Conservation (phyloP, 2,888 invertebrate species). For the Latheticus oryzae region DNA sequence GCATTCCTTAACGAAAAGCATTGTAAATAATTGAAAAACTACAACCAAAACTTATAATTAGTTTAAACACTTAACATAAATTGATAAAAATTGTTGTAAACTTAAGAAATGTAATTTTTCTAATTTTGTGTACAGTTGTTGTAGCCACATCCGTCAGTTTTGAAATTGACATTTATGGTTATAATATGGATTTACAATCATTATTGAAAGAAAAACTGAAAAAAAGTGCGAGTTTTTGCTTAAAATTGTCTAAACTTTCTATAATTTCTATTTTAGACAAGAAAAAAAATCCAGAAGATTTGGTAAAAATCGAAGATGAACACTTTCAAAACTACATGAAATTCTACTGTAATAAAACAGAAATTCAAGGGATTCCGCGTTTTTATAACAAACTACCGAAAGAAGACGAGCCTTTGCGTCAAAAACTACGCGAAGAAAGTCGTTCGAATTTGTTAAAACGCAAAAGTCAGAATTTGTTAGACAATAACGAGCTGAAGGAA, state of each 20-base stretch:
- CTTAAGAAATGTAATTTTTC: not conserved
- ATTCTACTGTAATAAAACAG: constrained; percentile 55
- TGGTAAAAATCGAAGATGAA: constrained; percentile 56
- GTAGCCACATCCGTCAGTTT: not conserved
- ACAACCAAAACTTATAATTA: not conserved
- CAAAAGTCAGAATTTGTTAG: constrained; percentile 84
- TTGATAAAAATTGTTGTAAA: too few species aligned
- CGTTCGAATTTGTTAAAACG: constrained; percentile 88
- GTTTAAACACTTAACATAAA: too few species aligned
- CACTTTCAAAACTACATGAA: constrained; percentile 54
- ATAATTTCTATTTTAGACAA: constrained; percentile 10
- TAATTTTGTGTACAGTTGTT: not conserved
- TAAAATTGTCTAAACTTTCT: constrained; percentile 1
- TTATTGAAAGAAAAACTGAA: constrained; percentile 68
- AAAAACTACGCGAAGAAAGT: constrained; percentile 89
- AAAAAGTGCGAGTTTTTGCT: constrained; percentile 66
- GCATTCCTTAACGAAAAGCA: constrained; percentile 1
- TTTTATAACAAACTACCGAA: constrained; percentile 83
- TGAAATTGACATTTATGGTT: too few species aligned
- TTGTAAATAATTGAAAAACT: too few species aligned
- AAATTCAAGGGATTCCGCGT: constrained; percentile 76
- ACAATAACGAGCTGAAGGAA: constrained; percentile 86
- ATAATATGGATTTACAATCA: constrained; percentile 66
- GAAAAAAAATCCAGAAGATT: constrained; percentile 56
- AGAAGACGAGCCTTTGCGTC: constrained; percentile 80